phyloP scores from a whole-genome alignment of 2,113 vertebrate genomes.

The Argyrosomus japonicus region DNA sequence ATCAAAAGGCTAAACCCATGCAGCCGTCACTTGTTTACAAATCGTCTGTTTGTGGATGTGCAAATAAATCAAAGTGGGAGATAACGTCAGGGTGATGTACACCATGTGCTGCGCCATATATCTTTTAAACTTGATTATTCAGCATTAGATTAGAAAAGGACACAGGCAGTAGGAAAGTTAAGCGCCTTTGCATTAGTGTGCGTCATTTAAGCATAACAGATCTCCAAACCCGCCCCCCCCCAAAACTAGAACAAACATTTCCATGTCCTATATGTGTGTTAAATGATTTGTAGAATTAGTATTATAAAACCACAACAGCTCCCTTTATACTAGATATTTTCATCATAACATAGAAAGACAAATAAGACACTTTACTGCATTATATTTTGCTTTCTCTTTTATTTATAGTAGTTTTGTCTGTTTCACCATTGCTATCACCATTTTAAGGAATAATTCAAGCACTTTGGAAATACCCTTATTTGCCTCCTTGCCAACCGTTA shows the following conservation, averaged over 20 bases:
- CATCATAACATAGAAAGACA: too few species aligned
- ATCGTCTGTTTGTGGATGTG: conserved; percentile 53
- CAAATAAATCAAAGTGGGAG: conserved; percentile 72
- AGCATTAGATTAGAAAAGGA: conserved; percentile 52
- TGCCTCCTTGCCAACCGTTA: background rate
- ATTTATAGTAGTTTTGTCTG: background rate
- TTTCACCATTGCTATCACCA: background rate
- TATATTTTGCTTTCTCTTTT: background rate
- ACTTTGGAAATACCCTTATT: background rate
- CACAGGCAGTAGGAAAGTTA: conserved; percentile 27
- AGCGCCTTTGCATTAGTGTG: conserved; percentile 9
- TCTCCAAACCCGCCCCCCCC: background rate
- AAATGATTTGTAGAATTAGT: background rate
- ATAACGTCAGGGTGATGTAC: conserved; percentile 70
- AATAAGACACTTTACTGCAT: background rate
- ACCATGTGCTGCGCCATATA: conserved; percentile 12
- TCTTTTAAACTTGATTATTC: conserved; percentile 57
- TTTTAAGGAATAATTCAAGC: background rate
- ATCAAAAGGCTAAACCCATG: conserved; percentile 50
- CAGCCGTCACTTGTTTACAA: conserved; percentile 56
- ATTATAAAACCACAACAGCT: background rate
- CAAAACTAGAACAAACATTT: conserved; percentile 13
- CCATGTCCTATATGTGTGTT: background rate
- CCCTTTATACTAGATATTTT: background rate
- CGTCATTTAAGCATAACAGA: conserved; percentile 30